These are phyloP conservation scores for Luidia sarsii DNA, from an alignment of 53 echinoderm and acorn worm species.

Conservation along the genomic window DNA sequence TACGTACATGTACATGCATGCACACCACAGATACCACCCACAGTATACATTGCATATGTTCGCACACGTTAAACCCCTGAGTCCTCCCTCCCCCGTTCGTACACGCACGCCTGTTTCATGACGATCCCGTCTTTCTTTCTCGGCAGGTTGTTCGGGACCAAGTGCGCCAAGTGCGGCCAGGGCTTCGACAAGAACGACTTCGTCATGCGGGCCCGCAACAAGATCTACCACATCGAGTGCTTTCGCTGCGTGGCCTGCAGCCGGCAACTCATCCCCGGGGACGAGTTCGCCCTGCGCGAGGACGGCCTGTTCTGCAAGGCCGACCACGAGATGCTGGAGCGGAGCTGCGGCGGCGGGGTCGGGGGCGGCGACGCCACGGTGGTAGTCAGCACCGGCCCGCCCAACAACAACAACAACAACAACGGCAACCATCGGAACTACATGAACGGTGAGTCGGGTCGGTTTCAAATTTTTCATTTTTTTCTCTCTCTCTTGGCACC, in stretches of 20 bases:
- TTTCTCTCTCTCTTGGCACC: too few relatives aligned
- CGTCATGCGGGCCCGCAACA: slow-evolving; percentile 98
- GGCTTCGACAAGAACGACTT: slow-evolving; percentile 99
- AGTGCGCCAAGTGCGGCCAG: slow-evolving; percentile 97
- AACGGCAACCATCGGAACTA: slow-evolving; percentile 78
- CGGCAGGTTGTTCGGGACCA: slow-evolving; percentile 96
- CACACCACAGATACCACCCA: too few relatives aligned
- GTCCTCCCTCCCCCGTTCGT: too few relatives aligned
- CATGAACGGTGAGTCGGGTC: slow-evolving; percentile 72
- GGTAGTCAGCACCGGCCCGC: background rate
- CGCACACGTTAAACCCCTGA: background rate
- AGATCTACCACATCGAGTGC: slow-evolving; percentile 99
- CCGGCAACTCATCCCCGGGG: slow-evolving; percentile 97
- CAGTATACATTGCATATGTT: background rate
- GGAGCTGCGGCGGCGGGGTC: slow-evolving; percentile 50
- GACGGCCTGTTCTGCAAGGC: slow-evolving; percentile 99
- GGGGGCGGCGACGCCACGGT: slow-evolving; percentile 45
- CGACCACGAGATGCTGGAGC: slow-evolving; percentile 93
- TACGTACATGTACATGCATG: too few relatives aligned
- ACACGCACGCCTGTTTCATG: too few relatives aligned
- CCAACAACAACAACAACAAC: slow-evolving; percentile 41
- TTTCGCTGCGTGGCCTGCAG: slow-evolving; percentile 99
- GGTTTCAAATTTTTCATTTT: too few relatives aligned
- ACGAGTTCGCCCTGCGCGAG: slow-evolving; percentile 97
- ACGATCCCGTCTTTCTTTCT: too few relatives aligned